Conservation (phyloP, 1,140 invertebrate genomes). For the Arion vulgaris region DNA sequence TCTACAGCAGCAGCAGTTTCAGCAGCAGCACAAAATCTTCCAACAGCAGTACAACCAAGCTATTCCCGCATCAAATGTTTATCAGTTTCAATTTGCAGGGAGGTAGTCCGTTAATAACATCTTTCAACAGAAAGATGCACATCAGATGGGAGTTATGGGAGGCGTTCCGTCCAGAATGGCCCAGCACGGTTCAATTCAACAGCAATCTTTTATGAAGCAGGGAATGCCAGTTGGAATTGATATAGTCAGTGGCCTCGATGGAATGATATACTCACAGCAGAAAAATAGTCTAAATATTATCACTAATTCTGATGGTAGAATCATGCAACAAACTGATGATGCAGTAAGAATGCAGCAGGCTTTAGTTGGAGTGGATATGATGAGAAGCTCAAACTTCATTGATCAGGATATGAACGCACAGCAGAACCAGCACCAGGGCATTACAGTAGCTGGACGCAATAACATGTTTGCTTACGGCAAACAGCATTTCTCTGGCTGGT, state of each 20-base stretch:
- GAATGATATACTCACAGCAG: constrained; percentile 33
- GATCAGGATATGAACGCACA: neutral
- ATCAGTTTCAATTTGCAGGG: constrained; percentile 29
- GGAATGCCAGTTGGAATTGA: constrained; percentile 18
- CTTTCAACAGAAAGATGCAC: constrained; percentile 23
- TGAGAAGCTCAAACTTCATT: constrained; percentile 7
- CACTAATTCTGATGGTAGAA: neutral
- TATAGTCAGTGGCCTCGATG: constrained; percentile 11
- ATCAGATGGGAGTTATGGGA: neutral
- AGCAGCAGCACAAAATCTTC: constrained; percentile 17
- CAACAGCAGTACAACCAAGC: constrained; percentile 21
- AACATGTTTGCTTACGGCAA: constrained; percentile 17
- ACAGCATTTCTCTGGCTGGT: constrained; percentile 28
- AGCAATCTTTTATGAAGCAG: constrained; percentile 18
- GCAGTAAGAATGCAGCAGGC: constrained; percentile 22
- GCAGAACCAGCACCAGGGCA: neutral
- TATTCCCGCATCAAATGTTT: constrained; percentile 23
- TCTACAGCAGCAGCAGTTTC: constrained; percentile 24
- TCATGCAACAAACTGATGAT: constrained; percentile 21
- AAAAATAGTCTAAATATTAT: constrained; percentile 30
- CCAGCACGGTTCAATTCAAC: constrained; percentile 1
- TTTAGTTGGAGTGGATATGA: constrained; percentile 21
- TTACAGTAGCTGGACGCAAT: neutral
- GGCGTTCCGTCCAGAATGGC: constrained; percentile 1
- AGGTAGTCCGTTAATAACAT: neutral